Evolutionary conservation across 1,140 invertebrate genomes (phyloP).

Genomic region (Apis cerana): DNA sequence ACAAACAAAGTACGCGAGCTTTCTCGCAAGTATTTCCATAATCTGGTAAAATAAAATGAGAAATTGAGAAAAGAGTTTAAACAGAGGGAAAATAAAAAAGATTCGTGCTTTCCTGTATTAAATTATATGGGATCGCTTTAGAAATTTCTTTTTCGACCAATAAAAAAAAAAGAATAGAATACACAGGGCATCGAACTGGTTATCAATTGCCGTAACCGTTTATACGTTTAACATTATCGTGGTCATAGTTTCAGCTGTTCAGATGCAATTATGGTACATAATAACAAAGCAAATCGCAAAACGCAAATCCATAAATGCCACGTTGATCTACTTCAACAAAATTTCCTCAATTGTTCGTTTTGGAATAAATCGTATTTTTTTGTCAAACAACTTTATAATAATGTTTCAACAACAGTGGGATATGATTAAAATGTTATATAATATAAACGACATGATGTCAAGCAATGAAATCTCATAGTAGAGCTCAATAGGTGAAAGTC

Average conservation of each 20-base stretch:
- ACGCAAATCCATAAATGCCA: neutral
- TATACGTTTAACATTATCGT: neutral
- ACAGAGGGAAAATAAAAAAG: neutral
- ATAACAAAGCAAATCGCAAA: neutral
- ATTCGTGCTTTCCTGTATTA: neutral
- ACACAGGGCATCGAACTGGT: neutral
- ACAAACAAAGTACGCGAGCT: neutral
- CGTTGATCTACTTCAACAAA: neutral
- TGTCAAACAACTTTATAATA: no score
- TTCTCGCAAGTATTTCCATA: neutral
- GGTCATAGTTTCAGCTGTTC: neutral
- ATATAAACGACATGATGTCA: neutral
- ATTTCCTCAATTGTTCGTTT: neutral
- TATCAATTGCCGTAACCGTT: neutral
- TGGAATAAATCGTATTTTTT: neutral
- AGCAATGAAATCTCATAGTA: slow-evolving; percentile 18
- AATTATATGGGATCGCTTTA: neutral
- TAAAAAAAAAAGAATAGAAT: neutral
- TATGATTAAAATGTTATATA: slow-evolving; percentile 1
- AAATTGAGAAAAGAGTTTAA: neutral
- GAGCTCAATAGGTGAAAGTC: slow-evolving; percentile 46
- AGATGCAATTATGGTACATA: neutral
- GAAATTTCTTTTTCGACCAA: neutral
- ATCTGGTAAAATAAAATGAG: neutral
- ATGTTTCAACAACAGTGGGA: neutral